phyloP scores from a whole-genome alignment of 2,113 vertebrate species.

The Rhinopithecus roxellana region DNA sequence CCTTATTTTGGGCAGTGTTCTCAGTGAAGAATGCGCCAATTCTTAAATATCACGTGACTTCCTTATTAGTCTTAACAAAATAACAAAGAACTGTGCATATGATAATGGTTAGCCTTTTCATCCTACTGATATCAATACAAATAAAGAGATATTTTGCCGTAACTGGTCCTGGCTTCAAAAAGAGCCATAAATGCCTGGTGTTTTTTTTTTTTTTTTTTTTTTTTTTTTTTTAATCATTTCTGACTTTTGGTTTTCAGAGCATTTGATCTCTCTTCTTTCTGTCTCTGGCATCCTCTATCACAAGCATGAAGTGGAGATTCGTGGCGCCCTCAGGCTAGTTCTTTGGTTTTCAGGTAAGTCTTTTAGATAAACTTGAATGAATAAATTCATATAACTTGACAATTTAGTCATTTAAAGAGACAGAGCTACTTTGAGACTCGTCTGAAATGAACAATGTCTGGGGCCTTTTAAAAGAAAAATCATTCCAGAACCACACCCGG shows the following conservation, averaged over 20 bases:
- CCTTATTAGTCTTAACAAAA: not conserved
- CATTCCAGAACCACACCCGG: not conserved
- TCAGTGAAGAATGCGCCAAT: not conserved
- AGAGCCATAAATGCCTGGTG: not conserved
- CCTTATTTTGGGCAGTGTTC: not conserved
- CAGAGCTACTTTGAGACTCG: not conserved
- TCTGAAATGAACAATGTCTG: not conserved
- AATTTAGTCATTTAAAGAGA: not conserved
- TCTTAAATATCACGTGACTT: not conserved
- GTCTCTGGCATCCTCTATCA: constrained; percentile 3
- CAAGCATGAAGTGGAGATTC: not conserved
- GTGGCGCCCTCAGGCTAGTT: not conserved
- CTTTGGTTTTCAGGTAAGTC: not conserved
- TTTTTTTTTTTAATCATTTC: not conserved
- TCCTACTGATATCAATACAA: not conserved
- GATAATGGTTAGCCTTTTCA: not conserved
- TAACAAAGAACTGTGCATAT: not conserved
- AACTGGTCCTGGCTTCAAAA: not conserved
- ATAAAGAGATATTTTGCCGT: constrained; percentile 1
- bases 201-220: not conserved
- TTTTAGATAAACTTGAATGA: not conserved
- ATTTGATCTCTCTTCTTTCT: not conserved
- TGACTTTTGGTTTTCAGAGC: not conserved
- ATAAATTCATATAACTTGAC: not conserved
- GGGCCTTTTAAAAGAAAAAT: not conserved